Evolutionary conservation across 1,140 invertebrate species (phyloP), one percentile per base, ranked within the genome.

Genomic region (Hyphantria cunea): DNA sequence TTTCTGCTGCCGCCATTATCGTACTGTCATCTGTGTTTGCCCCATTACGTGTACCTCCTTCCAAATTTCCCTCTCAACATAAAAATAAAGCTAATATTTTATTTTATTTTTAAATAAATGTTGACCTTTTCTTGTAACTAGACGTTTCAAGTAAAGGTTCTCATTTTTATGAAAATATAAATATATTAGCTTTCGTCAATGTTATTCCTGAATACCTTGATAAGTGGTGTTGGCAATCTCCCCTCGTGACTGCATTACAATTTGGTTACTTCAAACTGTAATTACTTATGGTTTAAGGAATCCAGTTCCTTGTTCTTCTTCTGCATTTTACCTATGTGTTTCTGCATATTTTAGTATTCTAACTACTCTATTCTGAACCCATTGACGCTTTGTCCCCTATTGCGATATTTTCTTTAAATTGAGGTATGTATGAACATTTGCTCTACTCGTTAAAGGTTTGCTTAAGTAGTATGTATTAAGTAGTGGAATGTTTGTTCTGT

Each of bases 231-330:
- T 70, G 66, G 65, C 70, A 86, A 91, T 92, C 91, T 92, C 91
- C 89, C 84, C 91, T 92, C 89, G 90, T 91, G 89, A 91, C 91
- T 92, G 91, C 86, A 92, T 91, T 91, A 82, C 81, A 89, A 85
- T 80, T 87, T 90, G 89, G 90, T 90, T 82, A 90, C 89, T 90
- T 89, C 86, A 89, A 83, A 89, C 83, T 89, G 86, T 89, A 89
- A 89, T 86, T 81, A 86, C 86, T 86, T 82, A 80, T 85, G 86
- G 82, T 87, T 85, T 85, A 80, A 86, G 84, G 84, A 87, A 85
- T 83, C 84, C 84, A 87, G 82, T 84, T 68, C 84, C 80, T 82
- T 78, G 78, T 85, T 83, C 76, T 88, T 87, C 82, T 88, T 86
- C 83, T 84, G 67, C 67, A 78, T 77, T 71, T 66, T 78, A n/a